phyloP scores from a whole-genome alignment of 2,113 vertebrate genomes.

The Lichenostomus cassidix region DNA sequence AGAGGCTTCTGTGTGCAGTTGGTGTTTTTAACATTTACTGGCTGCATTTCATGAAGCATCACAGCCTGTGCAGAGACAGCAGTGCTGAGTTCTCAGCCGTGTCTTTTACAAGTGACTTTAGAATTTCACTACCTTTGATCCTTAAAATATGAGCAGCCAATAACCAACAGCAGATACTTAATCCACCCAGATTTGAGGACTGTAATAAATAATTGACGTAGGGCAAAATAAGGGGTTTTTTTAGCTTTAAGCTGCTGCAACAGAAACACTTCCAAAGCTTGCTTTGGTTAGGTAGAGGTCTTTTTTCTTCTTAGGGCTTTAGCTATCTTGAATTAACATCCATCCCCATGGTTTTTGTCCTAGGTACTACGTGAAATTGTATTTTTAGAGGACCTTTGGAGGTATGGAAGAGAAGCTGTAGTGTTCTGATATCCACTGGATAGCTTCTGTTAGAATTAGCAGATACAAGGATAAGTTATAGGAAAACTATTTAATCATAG shows the following conservation, averaged over 20 bases:
- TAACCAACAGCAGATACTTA: not conserved
- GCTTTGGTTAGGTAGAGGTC: not conserved
- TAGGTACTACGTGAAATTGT: not conserved
- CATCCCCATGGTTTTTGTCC: not conserved
- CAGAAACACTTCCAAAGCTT: not conserved
- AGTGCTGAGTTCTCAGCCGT: not conserved
- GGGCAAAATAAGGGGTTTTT: accelerated
- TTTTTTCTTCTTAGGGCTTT: not conserved
- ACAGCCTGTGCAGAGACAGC: not conserved
- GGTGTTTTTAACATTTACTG: not conserved
- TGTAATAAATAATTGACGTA: not conserved
- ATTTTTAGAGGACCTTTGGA: not conserved
- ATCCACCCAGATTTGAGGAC: not conserved
- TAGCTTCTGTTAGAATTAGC: not conserved
- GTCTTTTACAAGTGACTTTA: not conserved
- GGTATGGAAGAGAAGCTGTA: not conserved
- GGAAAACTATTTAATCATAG: not conserved
- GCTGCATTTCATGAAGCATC: not conserved
- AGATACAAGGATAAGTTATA: not conserved
- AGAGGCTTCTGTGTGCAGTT: not conserved
- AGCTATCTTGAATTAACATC: not conserved
- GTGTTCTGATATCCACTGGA: not conserved
- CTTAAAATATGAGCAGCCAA: not conserved
- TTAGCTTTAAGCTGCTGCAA: not conserved
- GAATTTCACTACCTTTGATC: not conserved